phyloP scores from a whole-genome alignment of 2,113 vertebrate species.

The Barnardius zonarius region DNA sequence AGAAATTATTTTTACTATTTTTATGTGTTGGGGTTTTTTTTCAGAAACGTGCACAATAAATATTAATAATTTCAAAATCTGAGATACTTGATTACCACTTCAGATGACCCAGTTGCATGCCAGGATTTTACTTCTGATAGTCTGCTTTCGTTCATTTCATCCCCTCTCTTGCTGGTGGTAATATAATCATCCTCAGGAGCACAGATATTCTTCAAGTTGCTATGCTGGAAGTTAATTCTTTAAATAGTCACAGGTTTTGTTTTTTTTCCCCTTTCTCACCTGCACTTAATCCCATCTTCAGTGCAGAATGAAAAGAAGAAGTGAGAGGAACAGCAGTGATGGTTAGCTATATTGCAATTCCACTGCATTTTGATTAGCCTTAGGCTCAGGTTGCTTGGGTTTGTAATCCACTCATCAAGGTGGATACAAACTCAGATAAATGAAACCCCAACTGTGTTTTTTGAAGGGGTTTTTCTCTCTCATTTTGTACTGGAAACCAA shows the following conservation, averaged over 20 bases:
- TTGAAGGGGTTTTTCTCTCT: background rate
- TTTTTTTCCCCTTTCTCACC: background rate
- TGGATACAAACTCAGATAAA: conserved; percentile 5
- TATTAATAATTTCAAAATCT: background rate
- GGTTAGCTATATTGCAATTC: background rate
- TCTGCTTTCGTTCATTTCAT: background rate
- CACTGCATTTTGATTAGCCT: conserved; percentile 17
- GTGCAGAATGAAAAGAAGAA: conserved; percentile 15
- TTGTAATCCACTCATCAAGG: conserved; percentile 12
- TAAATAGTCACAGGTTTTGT: background rate
- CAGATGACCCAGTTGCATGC: background rate
- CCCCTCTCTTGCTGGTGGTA: background rate
- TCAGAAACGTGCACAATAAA: background rate
- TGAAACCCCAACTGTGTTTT: background rate
- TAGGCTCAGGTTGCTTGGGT: conserved; percentile 10
- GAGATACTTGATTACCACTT: background rate
- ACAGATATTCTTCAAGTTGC: background rate
- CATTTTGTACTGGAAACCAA: background rate
- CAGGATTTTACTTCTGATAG: background rate
- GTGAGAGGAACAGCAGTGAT: background rate
- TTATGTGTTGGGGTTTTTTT: background rate
- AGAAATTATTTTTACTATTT: background rate
- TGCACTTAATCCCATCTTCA: conserved; percentile 19
- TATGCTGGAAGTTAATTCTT: conserved; percentile 3
- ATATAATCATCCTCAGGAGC: background rate